Conservation (phyloP, 2,888 invertebrate genomes). For the Cephus pulcher region DNA sequence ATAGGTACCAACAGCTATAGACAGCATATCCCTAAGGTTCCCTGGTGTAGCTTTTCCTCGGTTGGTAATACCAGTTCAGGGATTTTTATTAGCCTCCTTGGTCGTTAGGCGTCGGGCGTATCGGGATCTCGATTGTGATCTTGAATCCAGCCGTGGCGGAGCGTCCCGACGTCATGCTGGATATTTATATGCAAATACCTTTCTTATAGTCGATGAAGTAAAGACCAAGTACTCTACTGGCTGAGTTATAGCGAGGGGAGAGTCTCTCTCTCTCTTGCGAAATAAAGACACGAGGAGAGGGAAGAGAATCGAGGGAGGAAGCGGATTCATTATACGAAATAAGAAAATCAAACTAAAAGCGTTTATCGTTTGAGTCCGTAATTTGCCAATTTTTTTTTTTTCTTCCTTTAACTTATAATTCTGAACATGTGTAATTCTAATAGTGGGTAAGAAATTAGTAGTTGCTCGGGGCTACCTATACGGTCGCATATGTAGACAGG, state of each 20-base stretch:
- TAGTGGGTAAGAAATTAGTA: background rate
- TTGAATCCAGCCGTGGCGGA: background rate
- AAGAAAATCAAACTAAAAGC: too few species aligned
- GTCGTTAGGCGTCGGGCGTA: slow-evolving; percentile 1
- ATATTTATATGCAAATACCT: slow-evolving; percentile 54
- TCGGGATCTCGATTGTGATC: slow-evolving; percentile 5
- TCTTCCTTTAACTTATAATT: too few species aligned
- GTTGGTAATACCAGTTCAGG: too few species aligned
- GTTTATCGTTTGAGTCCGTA: too few species aligned
- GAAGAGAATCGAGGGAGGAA: background rate
- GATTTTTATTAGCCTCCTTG: background rate
- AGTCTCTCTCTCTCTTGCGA: background rate
- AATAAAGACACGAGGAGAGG: background rate
- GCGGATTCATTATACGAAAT: too few species aligned
- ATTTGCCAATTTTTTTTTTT: too few species aligned
- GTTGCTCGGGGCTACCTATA: background rate
- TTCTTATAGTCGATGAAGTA: slow-evolving; percentile 34
- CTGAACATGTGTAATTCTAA: too few species aligned
- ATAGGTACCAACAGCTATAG: too few species aligned
- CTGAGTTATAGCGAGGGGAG: too few species aligned
- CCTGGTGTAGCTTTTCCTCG: too few species aligned
- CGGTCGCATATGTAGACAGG: background rate
- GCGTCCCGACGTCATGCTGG: background rate
- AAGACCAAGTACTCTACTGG: too few species aligned
- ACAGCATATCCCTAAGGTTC: too few species aligned